phyloP scores from a whole-genome alignment of 2,797 vertebrate species.

The Schizopygopsis pylzovi region DNA sequence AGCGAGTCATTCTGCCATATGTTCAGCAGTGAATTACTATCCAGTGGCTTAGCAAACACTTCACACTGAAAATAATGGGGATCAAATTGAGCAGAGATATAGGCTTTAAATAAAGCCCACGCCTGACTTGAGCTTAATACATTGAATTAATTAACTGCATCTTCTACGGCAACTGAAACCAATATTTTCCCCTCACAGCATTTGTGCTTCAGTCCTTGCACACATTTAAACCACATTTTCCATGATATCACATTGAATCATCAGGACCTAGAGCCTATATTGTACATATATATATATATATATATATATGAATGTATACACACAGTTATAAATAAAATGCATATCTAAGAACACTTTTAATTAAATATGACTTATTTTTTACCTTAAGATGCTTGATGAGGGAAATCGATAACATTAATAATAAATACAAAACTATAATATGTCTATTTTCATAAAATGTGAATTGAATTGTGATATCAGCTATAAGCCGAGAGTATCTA shows the following conservation, averaged over 20 bases:
- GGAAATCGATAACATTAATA: too few relatives aligned
- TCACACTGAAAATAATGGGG: constrained; percentile 24
- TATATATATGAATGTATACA: too few relatives aligned
- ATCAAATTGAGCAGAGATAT: constrained; percentile 49
- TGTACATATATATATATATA: too few relatives aligned
- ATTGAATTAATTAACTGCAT: constrained; percentile 44
- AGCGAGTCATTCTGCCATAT: constrained; percentile 22
- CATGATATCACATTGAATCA: background rate
- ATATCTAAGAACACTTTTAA: too few relatives aligned
- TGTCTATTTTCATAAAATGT: background rate
- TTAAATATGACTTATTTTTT: too few relatives aligned
- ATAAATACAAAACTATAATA: too few relatives aligned
- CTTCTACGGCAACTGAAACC: constrained; percentile 30
- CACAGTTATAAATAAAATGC: too few relatives aligned
- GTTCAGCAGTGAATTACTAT: constrained; percentile 24
- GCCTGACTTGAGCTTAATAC: constrained; percentile 41
- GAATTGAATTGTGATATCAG: background rate
- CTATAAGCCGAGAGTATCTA: background rate
- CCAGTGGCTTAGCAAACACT: constrained; percentile 32
- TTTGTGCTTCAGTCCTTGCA: constrained; percentile 9
- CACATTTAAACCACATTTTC: background rate
- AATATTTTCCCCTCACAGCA: constrained; percentile 5
- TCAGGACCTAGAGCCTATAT: too few relatives aligned
- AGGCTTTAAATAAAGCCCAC: constrained; percentile 22
- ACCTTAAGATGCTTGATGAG: too few relatives aligned